These are phyloP conservation scores for Parauchenoglanis punctatus DNA, from an alignment of 2,797 vertebrate species.

Conservation along the genomic window DNA sequence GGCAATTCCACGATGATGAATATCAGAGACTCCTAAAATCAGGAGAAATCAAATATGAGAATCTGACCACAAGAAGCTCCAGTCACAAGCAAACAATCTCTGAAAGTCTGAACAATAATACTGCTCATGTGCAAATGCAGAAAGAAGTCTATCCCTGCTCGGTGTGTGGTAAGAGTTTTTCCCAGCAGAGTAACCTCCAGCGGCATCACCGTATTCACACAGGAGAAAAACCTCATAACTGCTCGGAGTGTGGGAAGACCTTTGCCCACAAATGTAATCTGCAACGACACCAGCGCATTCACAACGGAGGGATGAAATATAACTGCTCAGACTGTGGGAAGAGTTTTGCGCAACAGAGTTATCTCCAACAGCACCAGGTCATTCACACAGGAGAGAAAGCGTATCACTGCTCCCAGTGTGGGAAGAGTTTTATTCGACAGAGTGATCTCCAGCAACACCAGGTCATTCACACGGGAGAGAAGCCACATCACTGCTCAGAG, in stretches of 20 bases:
- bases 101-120: not conserved
- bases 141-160: not conserved
- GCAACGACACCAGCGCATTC: slow-evolving; percentile 1
- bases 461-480: not conserved
- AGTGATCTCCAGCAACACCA: slow-evolving; percentile 77
- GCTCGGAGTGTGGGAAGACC: slow-evolving; percentile 73
- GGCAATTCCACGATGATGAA: not conserved
- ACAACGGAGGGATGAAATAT: not conserved
- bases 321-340: not conserved
- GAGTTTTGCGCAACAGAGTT: slow-evolving; percentile 63
- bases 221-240: slow-evolving; percentile 76
- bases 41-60: not conserved
- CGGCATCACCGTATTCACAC: slow-evolving; percentile 69
- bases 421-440: slow-evolving; percentile 79
- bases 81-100: not conserved
- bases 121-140: not conserved
- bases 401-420: slow-evolving; percentile 74
- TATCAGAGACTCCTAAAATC: not conserved
- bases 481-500: not conserved
- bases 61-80: not conserved
- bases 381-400: slow-evolving; percentile 79
- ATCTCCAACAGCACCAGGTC: slow-evolving; percentile 76
- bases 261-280: slow-evolving; percentile 68
- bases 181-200: not conserved
- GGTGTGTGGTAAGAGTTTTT: slow-evolving; percentile 1